A percentile compares a stretch with the other conserved stretches of the same genome.
These are phyloP conservation scores for Notolabrus celidotus DNA, from an alignment of 2,797 vertebrate genomes.

Conservation along the genomic window DNA sequence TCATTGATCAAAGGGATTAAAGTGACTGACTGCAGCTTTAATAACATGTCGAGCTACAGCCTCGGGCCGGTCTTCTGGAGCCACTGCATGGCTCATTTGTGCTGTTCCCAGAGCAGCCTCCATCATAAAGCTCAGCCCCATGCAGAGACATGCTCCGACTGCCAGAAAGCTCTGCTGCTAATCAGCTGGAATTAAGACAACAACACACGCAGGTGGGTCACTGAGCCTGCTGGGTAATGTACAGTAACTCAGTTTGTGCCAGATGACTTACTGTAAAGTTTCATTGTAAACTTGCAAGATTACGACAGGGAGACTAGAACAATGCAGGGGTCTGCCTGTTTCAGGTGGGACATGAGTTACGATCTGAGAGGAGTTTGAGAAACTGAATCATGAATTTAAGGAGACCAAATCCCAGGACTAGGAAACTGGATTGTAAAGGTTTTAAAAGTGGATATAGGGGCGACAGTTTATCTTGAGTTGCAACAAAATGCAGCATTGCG, in stretches of 20 bases:
- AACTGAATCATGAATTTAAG: not conserved
- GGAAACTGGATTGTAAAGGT: not conserved
- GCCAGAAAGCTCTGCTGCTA: constrained; percentile 60
- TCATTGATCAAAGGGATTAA: constrained; percentile 71
- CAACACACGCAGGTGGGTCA: constrained; percentile 50
- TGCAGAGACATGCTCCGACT: constrained; percentile 71
- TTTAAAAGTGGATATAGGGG: not conserved
- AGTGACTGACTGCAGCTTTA: constrained; percentile 64
- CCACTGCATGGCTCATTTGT: constrained; percentile 75
- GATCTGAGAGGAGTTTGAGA: not conserved
- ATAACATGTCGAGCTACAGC: constrained; percentile 62
- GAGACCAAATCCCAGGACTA: not conserved
- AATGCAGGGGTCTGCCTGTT: not conserved
- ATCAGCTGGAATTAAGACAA: constrained; percentile 65
- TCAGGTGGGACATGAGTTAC: not conserved
- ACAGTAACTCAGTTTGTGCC: constrained; percentile 5
- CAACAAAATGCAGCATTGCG: not conserved
- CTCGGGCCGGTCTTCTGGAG: constrained; percentile 60
- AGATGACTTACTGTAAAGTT: constrained; percentile 28
- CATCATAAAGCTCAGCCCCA: constrained; percentile 71
- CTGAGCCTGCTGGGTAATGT: constrained; percentile 27
- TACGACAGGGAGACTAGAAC: not conserved
- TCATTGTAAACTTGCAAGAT: constrained; percentile 10
- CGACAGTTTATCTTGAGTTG: not conserved
- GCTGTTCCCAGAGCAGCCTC: constrained; percentile 70